phyloP scores from a whole-genome alignment of 2,797 vertebrate species.

The Spinibarbus caldwelli region DNA sequence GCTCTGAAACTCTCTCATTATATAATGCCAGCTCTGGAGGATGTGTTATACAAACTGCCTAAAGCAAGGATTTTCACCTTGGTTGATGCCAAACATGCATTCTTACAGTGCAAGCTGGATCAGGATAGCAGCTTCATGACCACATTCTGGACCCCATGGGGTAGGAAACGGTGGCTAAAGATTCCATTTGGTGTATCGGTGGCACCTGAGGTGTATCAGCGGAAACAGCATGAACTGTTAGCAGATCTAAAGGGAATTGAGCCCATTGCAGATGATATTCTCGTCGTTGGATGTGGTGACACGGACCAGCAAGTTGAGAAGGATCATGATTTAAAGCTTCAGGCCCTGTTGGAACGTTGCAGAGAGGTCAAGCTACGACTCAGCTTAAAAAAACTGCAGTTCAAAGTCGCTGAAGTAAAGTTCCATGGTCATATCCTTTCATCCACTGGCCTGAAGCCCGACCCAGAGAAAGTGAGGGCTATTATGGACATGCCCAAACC shows the following conservation, averaged over 20 bases:
- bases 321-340: constrained; percentile 25
- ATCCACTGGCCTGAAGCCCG: constrained; percentile 27
- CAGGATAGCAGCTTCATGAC: constrained; percentile 39
- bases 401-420: constrained; percentile 43
- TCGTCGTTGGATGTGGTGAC: constrained; percentile 13
- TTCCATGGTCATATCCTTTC: constrained; percentile 52
- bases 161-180: constrained; percentile 49
- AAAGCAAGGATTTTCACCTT: constrained; percentile 37
- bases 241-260: constrained; percentile 29
- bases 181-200: constrained; percentile 49
- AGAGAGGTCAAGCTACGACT: constrained; percentile 36
- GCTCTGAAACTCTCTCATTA: constrained; percentile 48
- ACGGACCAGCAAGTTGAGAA: constrained; percentile 5
- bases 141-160: constrained; percentile 50
- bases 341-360: constrained; percentile 31
- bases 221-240: constrained; percentile 43
- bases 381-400: constrained; percentile 46
- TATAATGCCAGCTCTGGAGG: constrained; percentile 49
- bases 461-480: constrained; percentile 46
- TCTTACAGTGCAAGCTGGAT: constrained; percentile 48
- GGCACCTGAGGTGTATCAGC: constrained; percentile 44
- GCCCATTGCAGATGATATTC: constrained; percentile 18
- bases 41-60: constrained; percentile 47
- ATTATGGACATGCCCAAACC: constrained; percentile 43
- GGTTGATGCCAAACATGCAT: constrained; percentile 39